Evolutionary conservation across 2,797 vertebrate genomes (phyloP).

Genomic region (Tenualosa ilisha): DNA sequence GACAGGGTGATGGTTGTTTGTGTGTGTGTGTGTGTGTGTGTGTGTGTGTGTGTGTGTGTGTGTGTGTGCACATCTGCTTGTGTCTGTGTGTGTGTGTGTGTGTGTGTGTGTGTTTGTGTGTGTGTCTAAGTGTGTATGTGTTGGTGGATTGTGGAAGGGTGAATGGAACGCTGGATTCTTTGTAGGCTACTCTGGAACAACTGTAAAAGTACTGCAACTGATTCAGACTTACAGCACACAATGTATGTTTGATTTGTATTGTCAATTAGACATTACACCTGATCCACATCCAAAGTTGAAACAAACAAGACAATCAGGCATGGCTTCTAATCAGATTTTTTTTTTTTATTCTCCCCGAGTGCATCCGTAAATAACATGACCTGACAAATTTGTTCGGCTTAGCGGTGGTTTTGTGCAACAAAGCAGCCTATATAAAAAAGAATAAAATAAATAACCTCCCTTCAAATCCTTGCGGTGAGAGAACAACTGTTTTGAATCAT

Average conservation of each 20-base stretch:
- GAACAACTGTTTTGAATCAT: conserved; percentile 55
- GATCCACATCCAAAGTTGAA: background rate
- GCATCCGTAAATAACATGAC: background rate
- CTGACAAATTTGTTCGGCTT: conserved; percentile 12
- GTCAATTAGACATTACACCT: background rate
- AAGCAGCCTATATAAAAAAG: background rate
- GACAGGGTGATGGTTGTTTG: background rate
- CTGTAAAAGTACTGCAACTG: background rate
- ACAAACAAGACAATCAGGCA: background rate
- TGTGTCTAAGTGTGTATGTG: no score
- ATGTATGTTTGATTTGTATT: background rate
- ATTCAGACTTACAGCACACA: background rate
- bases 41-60: background rate
- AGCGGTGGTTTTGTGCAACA: conserved; percentile 6
- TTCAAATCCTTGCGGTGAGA: conserved; percentile 15
- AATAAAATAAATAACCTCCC: conserved; percentile 15
- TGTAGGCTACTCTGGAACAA: background rate
- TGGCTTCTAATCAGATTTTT: background rate
- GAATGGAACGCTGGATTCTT: background rate
- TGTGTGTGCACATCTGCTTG: no score
- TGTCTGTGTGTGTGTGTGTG: background rate
- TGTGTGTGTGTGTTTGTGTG: background rate
- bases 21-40: background rate
- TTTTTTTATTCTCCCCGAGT: background rate
- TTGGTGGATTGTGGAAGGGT: conserved; percentile 46